Evolutionary conservation across 2,888 invertebrate genomes (phyloP).

Genomic region (Chymomyza amoena): DNA sequence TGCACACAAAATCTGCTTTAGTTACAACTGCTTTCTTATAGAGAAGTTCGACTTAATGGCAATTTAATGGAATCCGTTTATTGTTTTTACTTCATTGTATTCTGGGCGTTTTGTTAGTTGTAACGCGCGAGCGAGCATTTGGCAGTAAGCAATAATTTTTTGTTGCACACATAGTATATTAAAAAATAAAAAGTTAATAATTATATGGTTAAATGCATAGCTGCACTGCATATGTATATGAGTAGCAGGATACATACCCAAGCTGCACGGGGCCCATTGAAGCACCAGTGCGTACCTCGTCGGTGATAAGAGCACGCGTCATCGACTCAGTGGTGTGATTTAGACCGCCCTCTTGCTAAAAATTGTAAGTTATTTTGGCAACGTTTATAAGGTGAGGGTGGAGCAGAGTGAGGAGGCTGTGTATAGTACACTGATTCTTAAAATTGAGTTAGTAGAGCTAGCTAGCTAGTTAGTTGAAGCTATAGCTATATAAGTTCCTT

Average conservation of each 20-base stretch:
- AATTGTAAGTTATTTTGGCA: constrained; percentile 73
- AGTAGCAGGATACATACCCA: constrained; percentile 86
- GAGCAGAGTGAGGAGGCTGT: neutral
- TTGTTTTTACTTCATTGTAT: neutral
- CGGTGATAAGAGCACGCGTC: constrained; percentile 96
- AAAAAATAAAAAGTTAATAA: neutral
- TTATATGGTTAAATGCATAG: neutral
- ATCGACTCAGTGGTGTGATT: constrained; percentile 94
- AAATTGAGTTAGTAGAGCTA: constrained; percentile 14
- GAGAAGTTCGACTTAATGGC: neutral
- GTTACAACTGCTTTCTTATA: neutral
- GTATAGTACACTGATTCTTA: neutral
- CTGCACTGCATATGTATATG: neutral
- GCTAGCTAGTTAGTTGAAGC: constrained; percentile 34
- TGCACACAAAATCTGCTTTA: neutral
- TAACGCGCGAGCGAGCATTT: neutral
- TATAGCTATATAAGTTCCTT: neutral
- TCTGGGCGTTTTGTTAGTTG: neutral
- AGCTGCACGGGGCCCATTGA: constrained; percentile 94
- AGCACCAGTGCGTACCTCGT: constrained; percentile 91
- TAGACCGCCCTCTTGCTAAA: constrained; percentile 82
- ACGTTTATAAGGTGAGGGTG: constrained; percentile 12
- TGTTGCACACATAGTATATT: constrained; percentile 44
- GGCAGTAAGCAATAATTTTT: constrained; percentile 67
- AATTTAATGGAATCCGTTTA: neutral